Evolutionary conservation across 1,140 invertebrate genomes (phyloP).

Genomic region (Polypedilum vanderplanki): DNA sequence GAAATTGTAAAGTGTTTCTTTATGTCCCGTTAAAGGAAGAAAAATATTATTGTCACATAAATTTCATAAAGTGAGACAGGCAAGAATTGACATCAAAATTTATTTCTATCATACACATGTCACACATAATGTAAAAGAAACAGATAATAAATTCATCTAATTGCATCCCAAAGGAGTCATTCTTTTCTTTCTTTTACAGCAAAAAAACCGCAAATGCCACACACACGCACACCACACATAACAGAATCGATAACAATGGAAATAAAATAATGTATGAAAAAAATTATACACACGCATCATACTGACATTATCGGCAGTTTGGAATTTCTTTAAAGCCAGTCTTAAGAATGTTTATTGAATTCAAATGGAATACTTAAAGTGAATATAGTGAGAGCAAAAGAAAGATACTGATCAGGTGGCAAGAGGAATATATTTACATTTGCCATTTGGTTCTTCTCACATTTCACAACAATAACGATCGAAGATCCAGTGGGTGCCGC

Average conservation of each 20-base stretch:
- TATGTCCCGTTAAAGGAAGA: not conserved
- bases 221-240: not conserved
- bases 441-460: not conserved
- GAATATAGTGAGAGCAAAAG: not conserved
- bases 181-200: not conserved
- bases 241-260: not conserved
- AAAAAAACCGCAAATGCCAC: not conserved
- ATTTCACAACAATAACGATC: not conserved
- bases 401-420: slow-evolving; percentile 2
- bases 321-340: not conserved
- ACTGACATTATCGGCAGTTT: not conserved
- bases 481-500: slow-evolving; percentile 15
- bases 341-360: slow-evolving; percentile 13
- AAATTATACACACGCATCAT: not conserved
- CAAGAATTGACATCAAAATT: slow-evolving; percentile 11
- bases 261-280: not conserved
- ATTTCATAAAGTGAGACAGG: slow-evolving; percentile 9
- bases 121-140: not conserved
- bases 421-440: not conserved
- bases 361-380: not conserved
- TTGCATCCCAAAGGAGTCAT: slow-evolving; percentile 8
- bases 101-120: slow-evolving; percentile 24
- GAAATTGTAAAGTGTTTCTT: too few relatives aligned
- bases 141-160: slow-evolving; percentile 27
- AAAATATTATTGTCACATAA: slow-evolving; percentile 26